These are phyloP conservation scores for Vultur gryphus DNA, from an alignment of 2,797 vertebrate species.

Conservation along the genomic window DNA sequence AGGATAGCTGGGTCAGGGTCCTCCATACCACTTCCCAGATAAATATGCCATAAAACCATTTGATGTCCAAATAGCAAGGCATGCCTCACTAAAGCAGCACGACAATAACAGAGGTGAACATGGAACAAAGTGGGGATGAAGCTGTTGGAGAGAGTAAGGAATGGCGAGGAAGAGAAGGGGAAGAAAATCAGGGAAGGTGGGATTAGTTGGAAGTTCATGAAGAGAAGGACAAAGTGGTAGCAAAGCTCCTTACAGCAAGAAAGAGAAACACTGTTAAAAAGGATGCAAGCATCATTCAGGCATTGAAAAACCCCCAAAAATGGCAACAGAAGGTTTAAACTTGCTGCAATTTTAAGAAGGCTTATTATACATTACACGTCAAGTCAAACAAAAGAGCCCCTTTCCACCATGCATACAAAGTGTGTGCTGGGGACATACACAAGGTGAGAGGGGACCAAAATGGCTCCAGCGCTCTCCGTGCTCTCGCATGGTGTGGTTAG, in stretches of 20 bases:
- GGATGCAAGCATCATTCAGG: not conserved
- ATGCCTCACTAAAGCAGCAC: not conserved
- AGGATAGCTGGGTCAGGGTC: not conserved
- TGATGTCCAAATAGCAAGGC: not conserved
- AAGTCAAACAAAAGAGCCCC: not conserved
- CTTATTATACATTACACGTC: not conserved
- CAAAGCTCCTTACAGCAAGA: not conserved
- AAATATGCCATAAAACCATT: not conserved
- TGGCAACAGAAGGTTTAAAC: not conserved
- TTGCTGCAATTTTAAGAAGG: not conserved
- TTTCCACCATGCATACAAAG: not conserved
- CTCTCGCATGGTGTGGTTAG: not conserved
- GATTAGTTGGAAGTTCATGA: not conserved
- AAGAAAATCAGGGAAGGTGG: not conserved
- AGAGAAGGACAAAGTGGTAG: not conserved
- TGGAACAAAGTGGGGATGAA: not conserved
- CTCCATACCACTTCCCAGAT: not conserved
- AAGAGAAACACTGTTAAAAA: not conserved
- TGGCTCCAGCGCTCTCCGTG: rapidly evolving
- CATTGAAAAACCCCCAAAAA: not conserved
- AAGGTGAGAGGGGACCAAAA: not conserved
- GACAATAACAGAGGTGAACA: not conserved
- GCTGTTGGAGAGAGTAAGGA: not conserved
- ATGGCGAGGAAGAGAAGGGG: not conserved
- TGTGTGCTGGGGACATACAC: not conserved